Conservation (phyloP, 2,888 invertebrate genomes). For the Eilema depressum region DNA sequence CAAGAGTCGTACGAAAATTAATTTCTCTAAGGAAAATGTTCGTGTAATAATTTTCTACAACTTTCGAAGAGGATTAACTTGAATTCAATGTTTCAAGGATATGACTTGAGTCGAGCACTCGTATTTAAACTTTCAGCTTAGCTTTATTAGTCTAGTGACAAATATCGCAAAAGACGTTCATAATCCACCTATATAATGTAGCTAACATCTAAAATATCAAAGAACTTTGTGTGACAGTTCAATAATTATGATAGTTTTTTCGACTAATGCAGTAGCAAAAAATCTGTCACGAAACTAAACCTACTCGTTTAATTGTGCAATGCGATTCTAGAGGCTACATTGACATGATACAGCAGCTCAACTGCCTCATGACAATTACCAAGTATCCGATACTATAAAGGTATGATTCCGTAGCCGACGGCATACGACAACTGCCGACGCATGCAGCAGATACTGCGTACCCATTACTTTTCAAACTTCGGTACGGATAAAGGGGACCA, state of each 20-base stretch:
- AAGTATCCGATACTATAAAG: too few species aligned
- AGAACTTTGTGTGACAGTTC: not conserved
- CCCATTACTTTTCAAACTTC: too few species aligned
- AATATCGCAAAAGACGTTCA: not conserved
- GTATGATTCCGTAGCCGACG: too few species aligned
- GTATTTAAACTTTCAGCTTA: not conserved
- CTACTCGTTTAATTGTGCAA: too few species aligned
- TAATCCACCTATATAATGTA: not conserved
- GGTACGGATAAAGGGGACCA: too few species aligned
- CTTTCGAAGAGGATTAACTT: not conserved
- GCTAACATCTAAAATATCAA: not conserved
- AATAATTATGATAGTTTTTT: not conserved
- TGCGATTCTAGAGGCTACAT: too few species aligned
- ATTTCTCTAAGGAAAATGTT: conserved; percentile 13
- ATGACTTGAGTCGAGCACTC: not conserved
- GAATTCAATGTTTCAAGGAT: conserved; percentile 1
- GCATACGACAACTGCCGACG: too few species aligned
- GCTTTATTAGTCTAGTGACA: not conserved
- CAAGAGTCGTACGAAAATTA: conserved; percentile 10
- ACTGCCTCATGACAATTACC: too few species aligned
- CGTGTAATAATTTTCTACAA: not conserved
- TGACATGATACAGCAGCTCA: too few species aligned
- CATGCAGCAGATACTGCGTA: too few species aligned
- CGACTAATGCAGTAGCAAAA: not conserved
- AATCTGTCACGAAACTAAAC: not conserved